Conservation (phyloP, 2,797 vertebrate genomes). For the Ispidina lecontei region DNA sequence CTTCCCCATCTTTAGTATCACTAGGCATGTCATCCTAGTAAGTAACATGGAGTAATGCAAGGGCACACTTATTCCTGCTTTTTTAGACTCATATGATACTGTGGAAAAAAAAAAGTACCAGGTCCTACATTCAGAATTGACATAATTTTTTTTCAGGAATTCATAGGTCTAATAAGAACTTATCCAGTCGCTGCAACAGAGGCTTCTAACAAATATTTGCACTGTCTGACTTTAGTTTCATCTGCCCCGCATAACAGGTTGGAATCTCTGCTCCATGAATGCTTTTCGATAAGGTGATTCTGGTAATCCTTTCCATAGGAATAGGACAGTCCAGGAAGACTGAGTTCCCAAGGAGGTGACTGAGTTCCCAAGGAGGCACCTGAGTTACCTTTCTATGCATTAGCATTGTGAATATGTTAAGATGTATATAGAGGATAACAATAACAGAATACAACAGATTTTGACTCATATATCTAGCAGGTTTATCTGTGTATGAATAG, state of each 20-base stretch:
- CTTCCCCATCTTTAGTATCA: not conserved
- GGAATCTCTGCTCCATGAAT: fast-evolving
- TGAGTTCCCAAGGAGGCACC: not conserved
- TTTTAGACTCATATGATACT: not conserved
- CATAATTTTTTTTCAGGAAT: not conserved
- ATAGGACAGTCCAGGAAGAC: not conserved
- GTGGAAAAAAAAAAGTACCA: not conserved
- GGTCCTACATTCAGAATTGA: not conserved
- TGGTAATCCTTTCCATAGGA: not conserved
- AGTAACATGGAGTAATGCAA: not conserved
- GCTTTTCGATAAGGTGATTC: not conserved
- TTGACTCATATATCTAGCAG: not conserved
- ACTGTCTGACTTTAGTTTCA: not conserved
- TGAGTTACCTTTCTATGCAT: fast-evolving
- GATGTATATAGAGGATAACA: not conserved
- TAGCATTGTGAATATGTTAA: not conserved
- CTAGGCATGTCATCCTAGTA: not conserved
- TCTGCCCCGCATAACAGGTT: not conserved
- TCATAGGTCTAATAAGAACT: not conserved
- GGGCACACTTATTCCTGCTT: not conserved
- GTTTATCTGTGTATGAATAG: not conserved
- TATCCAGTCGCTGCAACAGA: not conserved
- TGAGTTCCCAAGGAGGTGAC: not conserved
- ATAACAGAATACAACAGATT: not conserved
- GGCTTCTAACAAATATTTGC: not conserved